Conservation (phyloP, 2,888 invertebrate genomes). For the Drosophila kambysellisi region DNA sequence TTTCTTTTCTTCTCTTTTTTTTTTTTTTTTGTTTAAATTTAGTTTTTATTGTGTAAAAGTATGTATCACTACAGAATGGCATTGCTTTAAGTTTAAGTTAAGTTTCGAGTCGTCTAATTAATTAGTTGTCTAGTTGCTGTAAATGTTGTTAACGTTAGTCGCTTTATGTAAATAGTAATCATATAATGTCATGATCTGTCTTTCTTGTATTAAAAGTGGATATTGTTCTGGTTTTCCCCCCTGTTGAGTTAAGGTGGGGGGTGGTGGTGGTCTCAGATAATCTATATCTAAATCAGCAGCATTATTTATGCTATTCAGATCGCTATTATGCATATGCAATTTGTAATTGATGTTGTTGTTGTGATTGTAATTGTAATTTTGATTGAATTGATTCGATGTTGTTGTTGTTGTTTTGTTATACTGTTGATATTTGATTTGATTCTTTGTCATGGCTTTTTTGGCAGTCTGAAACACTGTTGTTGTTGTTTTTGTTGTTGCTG, state of each 20-base stretch:
- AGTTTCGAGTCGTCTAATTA: constrained; percentile 40
- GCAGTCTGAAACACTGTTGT: constrained; percentile 28
- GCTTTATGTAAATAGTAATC: constrained; percentile 78
- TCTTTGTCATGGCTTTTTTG: constrained; percentile 45
- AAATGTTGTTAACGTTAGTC: constrained; percentile 34
- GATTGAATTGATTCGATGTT: constrained; percentile 1
- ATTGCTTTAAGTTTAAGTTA: constrained; percentile 81
- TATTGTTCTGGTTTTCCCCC: constrained; percentile 55
- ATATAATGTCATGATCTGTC: constrained; percentile 81
- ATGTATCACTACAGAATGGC: constrained; percentile 84
- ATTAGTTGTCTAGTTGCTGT: constrained; percentile 51
- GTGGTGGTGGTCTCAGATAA: constrained; percentile 16
- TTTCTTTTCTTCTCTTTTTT: constrained; percentile 1
- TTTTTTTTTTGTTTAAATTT: background rate
- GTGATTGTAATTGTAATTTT: constrained; percentile 11
- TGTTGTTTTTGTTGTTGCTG: background rate
- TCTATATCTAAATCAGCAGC: constrained; percentile 39
- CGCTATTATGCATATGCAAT: constrained; percentile 8
- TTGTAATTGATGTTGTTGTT: constrained; percentile 34
- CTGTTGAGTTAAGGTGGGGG: background rate
- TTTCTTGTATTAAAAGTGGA: constrained; percentile 68
- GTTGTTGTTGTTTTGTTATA: constrained; percentile 21
- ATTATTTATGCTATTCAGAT: constrained; percentile 12
- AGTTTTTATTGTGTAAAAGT: constrained; percentile 41
- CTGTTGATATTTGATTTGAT: constrained; percentile 40